Evolutionary conservation across 2,113 vertebrate genomes (phyloP).

Genomic region (Brachyhypopomus occidentalis): DNA sequence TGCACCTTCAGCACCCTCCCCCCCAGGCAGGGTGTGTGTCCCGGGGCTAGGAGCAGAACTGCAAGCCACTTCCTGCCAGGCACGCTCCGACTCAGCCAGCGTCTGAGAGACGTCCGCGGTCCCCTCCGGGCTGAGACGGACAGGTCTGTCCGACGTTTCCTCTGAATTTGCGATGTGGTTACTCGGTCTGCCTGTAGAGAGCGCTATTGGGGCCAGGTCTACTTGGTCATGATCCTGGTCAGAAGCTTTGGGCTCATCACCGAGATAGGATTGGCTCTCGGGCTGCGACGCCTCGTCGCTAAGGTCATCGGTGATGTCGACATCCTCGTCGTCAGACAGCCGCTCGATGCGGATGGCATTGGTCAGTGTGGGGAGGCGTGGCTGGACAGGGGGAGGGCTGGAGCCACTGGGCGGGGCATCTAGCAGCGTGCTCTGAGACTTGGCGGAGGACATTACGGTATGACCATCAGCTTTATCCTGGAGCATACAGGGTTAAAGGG

Average conservation of each 20-base stretch:
- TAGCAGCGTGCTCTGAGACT: slow-evolving; percentile 47
- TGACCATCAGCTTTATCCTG: slow-evolving; percentile 69
- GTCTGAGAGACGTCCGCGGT: not conserved
- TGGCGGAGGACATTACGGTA: slow-evolving; percentile 64
- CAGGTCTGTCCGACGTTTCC: not conserved
- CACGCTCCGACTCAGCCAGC: slow-evolving; percentile 16
- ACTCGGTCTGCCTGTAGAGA: not conserved
- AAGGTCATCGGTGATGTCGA: slow-evolving; percentile 91
- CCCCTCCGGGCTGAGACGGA: not conserved
- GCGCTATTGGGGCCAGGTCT: not conserved
- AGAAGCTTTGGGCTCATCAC: not conserved
- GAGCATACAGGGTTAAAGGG: not conserved
- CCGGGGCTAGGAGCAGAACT: slow-evolving; percentile 24
- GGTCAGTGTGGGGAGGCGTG: slow-evolving; percentile 67
- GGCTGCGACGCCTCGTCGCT: slow-evolving; percentile 52
- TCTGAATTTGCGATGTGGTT: not conserved
- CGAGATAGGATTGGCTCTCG: slow-evolving; percentile 20
- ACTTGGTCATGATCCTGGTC: slow-evolving; percentile 25
- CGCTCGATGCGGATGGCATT: slow-evolving; percentile 90
- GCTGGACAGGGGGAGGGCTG: slow-evolving; percentile 23
- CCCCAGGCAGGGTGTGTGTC: not conserved
- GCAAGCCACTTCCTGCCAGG: slow-evolving; percentile 23
- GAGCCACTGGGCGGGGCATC: slow-evolving; percentile 22
- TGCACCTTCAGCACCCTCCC: slow-evolving; percentile 39
- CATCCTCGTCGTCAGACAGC: slow-evolving; percentile 92